phyloP scores from a whole-genome alignment of 2,797 vertebrate genomes.

The Paramormyrops hopkinsi region DNA sequence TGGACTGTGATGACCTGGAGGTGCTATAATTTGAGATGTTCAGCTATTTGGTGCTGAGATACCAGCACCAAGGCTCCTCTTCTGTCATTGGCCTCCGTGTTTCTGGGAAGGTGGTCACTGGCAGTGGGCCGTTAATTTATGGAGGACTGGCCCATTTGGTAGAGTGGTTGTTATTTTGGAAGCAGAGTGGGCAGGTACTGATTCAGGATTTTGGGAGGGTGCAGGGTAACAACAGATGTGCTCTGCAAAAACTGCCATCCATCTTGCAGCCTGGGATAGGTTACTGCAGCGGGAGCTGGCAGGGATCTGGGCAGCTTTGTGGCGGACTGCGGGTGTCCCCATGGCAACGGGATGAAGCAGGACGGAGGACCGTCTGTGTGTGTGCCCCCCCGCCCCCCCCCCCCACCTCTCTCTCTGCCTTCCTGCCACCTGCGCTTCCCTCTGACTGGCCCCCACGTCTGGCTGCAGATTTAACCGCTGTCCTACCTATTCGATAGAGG shows the following conservation, averaged over 20 bases:
- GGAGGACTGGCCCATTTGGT: background rate
- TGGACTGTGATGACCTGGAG: background rate
- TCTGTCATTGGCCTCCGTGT: background rate
- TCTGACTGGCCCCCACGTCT: background rate
- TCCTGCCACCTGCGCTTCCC: background rate
- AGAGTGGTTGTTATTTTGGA: background rate
- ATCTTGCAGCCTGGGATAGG: background rate
- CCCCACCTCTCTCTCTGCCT: background rate
- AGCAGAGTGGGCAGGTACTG: background rate
- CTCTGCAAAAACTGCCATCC: background rate
- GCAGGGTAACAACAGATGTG: background rate
- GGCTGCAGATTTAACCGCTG: background rate
- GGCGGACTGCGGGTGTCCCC: background rate
- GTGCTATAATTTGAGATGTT: background rate
- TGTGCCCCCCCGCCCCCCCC: background rate
- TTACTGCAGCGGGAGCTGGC: background rate
- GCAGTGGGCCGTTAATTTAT: background rate
- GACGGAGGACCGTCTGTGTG: background rate
- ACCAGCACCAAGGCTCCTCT: background rate
- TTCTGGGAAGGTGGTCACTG: constrained; percentile 1
- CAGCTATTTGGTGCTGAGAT: background rate
- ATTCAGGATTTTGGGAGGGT: background rate
- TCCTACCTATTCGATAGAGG: background rate
- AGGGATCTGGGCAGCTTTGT: background rate
- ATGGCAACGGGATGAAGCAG: background rate